Evolutionary conservation across 2,888 invertebrate species (phyloP).

Genomic region (Apotomis betuletana): DNA sequence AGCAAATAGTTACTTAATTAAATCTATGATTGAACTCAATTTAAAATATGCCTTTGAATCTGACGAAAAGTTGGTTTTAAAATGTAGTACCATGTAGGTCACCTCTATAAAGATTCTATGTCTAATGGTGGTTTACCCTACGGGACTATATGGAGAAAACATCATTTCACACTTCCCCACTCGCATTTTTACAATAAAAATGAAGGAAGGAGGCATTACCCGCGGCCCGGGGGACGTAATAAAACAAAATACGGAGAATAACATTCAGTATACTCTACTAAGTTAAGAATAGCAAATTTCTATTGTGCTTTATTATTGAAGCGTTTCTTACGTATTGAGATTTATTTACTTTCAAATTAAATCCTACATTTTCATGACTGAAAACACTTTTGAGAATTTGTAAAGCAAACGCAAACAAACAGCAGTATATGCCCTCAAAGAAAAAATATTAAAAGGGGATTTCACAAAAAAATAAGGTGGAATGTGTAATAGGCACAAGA

Average conservation of each 20-base stretch:
- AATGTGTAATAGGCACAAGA: too few relatives aligned
- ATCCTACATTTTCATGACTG: too few relatives aligned
- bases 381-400: too few relatives aligned
- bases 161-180: slow-evolving; percentile 63
- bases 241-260: slow-evolving; percentile 39
- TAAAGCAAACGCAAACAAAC: too few relatives aligned
- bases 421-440: too few relatives aligned
- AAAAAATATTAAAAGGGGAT: too few relatives aligned
- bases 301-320: too few relatives aligned
- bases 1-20: too few relatives aligned
- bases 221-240: slow-evolving; percentile 50
- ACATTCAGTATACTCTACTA: slow-evolving; percentile 18
- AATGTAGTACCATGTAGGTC: not conserved
- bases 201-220: slow-evolving; percentile 52
- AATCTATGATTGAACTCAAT: too few relatives aligned
- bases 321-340: too few relatives aligned
- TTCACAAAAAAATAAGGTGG: too few relatives aligned
- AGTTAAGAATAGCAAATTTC: not conserved
- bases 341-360: too few relatives aligned
- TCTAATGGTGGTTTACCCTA: slow-evolving; percentile 54
- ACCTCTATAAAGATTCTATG: slow-evolving; percentile 18
- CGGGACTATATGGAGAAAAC: slow-evolving; percentile 60
- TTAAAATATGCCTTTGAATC: not conserved
- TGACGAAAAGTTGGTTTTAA: not conserved
- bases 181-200: slow-evolving; percentile 54